Evolutionary conservation across 2,888 invertebrate species (phyloP).

Genomic region (Globia sparganii): DNA sequence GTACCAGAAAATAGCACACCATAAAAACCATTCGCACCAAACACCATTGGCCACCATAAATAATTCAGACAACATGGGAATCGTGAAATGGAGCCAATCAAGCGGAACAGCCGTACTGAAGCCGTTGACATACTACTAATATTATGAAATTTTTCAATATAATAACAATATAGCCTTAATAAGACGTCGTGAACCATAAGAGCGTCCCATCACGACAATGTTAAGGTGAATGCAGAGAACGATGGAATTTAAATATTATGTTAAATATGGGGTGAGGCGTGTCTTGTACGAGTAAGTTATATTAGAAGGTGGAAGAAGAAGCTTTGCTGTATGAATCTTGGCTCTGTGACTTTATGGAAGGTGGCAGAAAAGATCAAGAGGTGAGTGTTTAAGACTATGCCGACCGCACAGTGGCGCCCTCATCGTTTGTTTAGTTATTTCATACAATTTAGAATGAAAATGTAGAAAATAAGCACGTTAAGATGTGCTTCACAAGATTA

Average conservation of each 20-base stretch:
- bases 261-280: slow-evolving; percentile 11
- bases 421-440: too few relatives aligned
- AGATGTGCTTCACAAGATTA: too few relatives aligned
- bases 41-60: slow-evolving; percentile 54
- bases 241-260: slow-evolving; percentile 50
- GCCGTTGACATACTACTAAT: slow-evolving; percentile 60
- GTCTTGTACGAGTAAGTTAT: neutral
- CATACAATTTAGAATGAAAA: too few relatives aligned
- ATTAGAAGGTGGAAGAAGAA: neutral
- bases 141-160: slow-evolving; percentile 76
- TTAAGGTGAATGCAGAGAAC: slow-evolving; percentile 60
- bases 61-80: slow-evolving; percentile 63
- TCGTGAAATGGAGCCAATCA: slow-evolving; percentile 69
- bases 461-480: too few relatives aligned
- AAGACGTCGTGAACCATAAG: slow-evolving; percentile 74
- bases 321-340: neutral
- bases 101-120: slow-evolving; percentile 58
- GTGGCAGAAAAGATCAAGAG: neutral
- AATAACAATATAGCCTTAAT: slow-evolving; percentile 77
- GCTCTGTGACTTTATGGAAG: neutral
- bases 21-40: slow-evolving; percentile 36
- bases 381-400: neutral
- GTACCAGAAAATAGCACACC: slow-evolving; percentile 11
- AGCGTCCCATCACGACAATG: slow-evolving; percentile 70
- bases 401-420: too few relatives aligned